Percentiles rank a stretch among this genome's conserved stretches.
phyloP scores from a whole-genome alignment of 1,140 invertebrate species.

The Hyles euphorbiae region DNA sequence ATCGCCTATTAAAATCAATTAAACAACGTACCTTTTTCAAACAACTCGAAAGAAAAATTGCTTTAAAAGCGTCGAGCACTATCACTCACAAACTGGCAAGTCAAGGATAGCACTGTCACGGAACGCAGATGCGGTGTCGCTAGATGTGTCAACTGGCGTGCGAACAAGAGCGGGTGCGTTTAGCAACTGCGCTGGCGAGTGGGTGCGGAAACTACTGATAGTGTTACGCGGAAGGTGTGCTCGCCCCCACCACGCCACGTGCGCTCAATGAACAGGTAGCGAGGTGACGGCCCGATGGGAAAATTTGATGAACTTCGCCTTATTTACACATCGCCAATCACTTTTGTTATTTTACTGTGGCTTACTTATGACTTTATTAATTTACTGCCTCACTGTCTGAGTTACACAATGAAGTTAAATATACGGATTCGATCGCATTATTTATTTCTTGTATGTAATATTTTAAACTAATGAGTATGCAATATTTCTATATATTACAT shows the following conservation, averaged over 20 bases:
- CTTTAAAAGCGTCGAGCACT: not conserved
- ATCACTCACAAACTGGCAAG: not conserved
- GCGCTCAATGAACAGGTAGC: slow-evolving; percentile 52
- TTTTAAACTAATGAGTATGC: too few species aligned
- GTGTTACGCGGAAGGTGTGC: slow-evolving; percentile 66
- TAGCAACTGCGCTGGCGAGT: slow-evolving; percentile 61
- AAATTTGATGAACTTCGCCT: slow-evolving; percentile 27
- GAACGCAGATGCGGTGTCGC: slow-evolving; percentile 31
- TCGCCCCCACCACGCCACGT: slow-evolving; percentile 59
- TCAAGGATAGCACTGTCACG: not conserved
- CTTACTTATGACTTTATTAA: not conserved
- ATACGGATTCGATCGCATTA: too few species aligned
- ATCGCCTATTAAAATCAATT: not conserved
- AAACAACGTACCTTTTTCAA: slow-evolving; percentile 40
- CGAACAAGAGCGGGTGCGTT: slow-evolving; percentile 63
- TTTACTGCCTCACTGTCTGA: too few species aligned
- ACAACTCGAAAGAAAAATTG: slow-evolving; percentile 2
- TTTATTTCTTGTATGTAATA: too few species aligned
- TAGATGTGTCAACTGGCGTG: slow-evolving; percentile 65
- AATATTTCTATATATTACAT: too few species aligned
- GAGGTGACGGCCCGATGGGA: slow-evolving; percentile 40
- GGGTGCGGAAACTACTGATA: slow-evolving; percentile 72
- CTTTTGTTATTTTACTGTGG: not conserved
- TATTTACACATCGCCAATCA: not conserved
- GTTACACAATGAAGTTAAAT: too few species aligned